These are phyloP conservation scores for Dolichopus griseipennis DNA, from an alignment of 2,888 invertebrate species.

Conservation along the genomic window DNA sequence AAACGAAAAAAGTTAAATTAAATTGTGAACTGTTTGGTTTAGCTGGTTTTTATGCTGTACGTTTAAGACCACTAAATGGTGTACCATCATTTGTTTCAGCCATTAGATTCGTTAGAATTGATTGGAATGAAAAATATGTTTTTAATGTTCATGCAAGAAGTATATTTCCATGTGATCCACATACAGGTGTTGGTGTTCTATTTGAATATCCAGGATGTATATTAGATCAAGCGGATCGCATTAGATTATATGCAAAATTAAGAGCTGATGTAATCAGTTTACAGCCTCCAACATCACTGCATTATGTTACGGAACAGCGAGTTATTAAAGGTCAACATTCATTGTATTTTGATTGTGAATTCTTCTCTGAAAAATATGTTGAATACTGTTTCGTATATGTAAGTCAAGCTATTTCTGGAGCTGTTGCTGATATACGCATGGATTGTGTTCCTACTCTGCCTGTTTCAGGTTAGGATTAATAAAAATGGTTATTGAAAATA, in stretches of 20 bases:
- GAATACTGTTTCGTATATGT: conserved; percentile 86
- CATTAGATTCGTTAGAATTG: conserved; percentile 46
- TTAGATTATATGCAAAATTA: conserved; percentile 69
- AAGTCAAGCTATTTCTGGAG: conserved; percentile 74
- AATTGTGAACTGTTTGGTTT: conserved; percentile 74
- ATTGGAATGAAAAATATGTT: conserved; percentile 77
- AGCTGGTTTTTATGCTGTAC: conserved; percentile 71
- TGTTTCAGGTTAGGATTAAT: conserved; percentile 54
- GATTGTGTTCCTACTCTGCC: conserved; percentile 78
- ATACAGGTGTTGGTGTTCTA: conserved; percentile 63
- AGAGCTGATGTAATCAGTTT: conserved; percentile 60
- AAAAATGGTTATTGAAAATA: not conserved
- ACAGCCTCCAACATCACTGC: conserved; percentile 53
- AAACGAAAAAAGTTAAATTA: conserved; percentile 57
- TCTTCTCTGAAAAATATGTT: conserved; percentile 72
- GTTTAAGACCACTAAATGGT: conserved; percentile 57
- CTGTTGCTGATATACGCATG: conserved; percentile 74
- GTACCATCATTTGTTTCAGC: conserved; percentile 51
- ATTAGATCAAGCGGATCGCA: conserved; percentile 63
- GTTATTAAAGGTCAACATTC: conserved; percentile 65
- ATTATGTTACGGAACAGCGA: conserved; percentile 58
- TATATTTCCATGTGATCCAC: conserved; percentile 72
- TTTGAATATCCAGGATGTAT: conserved; percentile 81
- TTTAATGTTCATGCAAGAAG: conserved; percentile 76
- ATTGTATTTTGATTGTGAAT: conserved; percentile 67